Evolutionary conservation across 2,888 invertebrate genomes (phyloP).

Genomic region (Baccha elongata): DNA sequence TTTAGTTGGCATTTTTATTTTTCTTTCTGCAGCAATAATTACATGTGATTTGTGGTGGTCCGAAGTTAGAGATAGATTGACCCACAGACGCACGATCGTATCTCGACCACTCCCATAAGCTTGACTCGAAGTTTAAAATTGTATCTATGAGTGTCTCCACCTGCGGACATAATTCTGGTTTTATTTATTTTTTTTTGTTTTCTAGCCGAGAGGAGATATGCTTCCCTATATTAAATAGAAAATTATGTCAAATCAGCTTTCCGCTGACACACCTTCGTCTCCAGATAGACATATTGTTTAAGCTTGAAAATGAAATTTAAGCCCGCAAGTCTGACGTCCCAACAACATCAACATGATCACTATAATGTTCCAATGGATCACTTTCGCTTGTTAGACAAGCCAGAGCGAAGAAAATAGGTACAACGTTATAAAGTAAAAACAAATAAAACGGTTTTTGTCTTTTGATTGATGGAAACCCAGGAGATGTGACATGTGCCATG

Average conservation of each 20-base stretch:
- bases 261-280: slow-evolving; percentile 32
- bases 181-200: slow-evolving; percentile 17
- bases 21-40: slow-evolving; percentile 35
- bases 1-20: slow-evolving; percentile 30
- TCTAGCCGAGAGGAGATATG: slow-evolving; percentile 19
- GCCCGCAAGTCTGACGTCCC: slow-evolving; percentile 6
- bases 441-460: slow-evolving; percentile 48
- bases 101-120: slow-evolving; percentile 50
- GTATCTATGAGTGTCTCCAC: slow-evolving; percentile 44
- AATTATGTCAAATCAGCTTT: slow-evolving; percentile 65
- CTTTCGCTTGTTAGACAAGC: slow-evolving; percentile 63
- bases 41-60: slow-evolving; percentile 41
- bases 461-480: slow-evolving; percentile 65
- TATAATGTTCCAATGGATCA: slow-evolving; percentile 70
- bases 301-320: slow-evolving; percentile 39
- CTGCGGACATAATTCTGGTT: slow-evolving; percentile 50
- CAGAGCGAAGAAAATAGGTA: neutral
- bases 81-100: slow-evolving; percentile 38
- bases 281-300: neutral
- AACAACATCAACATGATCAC: slow-evolving; percentile 47
- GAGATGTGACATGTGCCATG: slow-evolving; percentile 69
- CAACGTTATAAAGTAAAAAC: neutral
- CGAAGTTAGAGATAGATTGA: slow-evolving; percentile 15
- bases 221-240: slow-evolving; percentile 61
- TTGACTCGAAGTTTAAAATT: neutral